phyloP scores from a whole-genome alignment of 2,888 invertebrate genomes.

The Taenaris catops region DNA sequence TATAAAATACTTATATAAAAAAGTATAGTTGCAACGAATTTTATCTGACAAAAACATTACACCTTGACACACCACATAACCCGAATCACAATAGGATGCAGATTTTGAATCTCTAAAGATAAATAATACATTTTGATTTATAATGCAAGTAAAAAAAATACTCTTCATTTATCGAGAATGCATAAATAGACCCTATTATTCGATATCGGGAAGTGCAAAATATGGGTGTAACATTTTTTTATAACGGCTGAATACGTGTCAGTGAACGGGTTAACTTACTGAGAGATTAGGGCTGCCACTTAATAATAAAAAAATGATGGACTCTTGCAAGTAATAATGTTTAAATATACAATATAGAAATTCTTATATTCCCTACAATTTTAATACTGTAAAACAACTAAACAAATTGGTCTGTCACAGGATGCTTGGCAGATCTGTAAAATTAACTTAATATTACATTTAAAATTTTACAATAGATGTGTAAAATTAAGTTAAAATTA shows the following conservation, averaged over 20 bases:
- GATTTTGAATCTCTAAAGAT: conserved; percentile 77
- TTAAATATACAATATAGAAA: too few relatives aligned
- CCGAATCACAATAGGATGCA: conserved; percentile 78
- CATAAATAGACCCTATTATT: conserved; percentile 79
- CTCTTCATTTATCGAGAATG: conserved; percentile 78
- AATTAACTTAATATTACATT: too few relatives aligned
- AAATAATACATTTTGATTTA: conserved; percentile 80
- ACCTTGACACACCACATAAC: conserved; percentile 77
- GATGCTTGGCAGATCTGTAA: too few relatives aligned
- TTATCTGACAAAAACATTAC: conserved; percentile 67
- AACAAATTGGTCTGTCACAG: too few relatives aligned
- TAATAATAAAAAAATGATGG: too few relatives aligned
- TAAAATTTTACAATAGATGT: too few relatives aligned
- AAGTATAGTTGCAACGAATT: conserved; percentile 43
- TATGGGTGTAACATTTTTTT: conserved; percentile 79
- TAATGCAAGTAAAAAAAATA: conserved; percentile 75
- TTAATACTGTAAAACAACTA: too few relatives aligned
- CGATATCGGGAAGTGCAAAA: conserved; percentile 76
- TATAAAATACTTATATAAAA: too few relatives aligned
- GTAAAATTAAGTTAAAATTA: too few relatives aligned
- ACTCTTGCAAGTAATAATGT: too few relatives aligned
- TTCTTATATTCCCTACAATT: too few relatives aligned
- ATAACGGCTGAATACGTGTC: conserved; percentile 68
- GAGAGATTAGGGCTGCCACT: conserved; percentile 43
- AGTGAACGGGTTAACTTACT: conserved; percentile 73